phyloP scores from a whole-genome alignment of 2,113 vertebrate species.

The Crotalus helleri region DNA sequence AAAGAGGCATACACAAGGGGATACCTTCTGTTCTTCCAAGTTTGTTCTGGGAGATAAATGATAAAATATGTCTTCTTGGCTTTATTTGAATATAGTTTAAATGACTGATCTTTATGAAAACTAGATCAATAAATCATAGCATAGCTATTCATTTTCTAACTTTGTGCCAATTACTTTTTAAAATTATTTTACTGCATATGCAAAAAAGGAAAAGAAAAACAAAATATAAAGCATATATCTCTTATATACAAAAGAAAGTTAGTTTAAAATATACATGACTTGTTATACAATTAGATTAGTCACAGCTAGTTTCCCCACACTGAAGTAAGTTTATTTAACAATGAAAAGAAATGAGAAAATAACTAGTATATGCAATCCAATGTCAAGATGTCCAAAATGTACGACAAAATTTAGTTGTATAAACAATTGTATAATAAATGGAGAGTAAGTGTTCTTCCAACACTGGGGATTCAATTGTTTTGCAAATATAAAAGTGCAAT shows the following conservation, averaged over 20 bases:
- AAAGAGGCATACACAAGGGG: neutral
- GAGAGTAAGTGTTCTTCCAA: neutral
- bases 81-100: slow-evolving; percentile 14
- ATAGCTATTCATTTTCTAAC: slow-evolving; percentile 35
- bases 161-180: neutral
- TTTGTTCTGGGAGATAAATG: slow-evolving; percentile 6
- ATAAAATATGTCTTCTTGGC: neutral
- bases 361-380: neutral
- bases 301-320: neutral
- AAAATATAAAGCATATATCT: neutral
- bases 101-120: slow-evolving; percentile 30
- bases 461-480: neutral
- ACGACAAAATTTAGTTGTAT: neutral
- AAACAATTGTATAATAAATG: neutral
- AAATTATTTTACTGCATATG: neutral
- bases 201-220: neutral
- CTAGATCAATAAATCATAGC: slow-evolving; percentile 34
- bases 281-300: neutral
- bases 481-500: neutral
- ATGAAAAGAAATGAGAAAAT: neutral
- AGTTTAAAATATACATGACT: neutral
- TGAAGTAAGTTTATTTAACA: neutral
- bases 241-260: neutral
- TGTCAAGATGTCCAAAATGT: neutral
- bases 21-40: neutral